Base-by-base conservation (phyloP, 2,113 vertebrate genomes). In the Pagrus major region DNA sequence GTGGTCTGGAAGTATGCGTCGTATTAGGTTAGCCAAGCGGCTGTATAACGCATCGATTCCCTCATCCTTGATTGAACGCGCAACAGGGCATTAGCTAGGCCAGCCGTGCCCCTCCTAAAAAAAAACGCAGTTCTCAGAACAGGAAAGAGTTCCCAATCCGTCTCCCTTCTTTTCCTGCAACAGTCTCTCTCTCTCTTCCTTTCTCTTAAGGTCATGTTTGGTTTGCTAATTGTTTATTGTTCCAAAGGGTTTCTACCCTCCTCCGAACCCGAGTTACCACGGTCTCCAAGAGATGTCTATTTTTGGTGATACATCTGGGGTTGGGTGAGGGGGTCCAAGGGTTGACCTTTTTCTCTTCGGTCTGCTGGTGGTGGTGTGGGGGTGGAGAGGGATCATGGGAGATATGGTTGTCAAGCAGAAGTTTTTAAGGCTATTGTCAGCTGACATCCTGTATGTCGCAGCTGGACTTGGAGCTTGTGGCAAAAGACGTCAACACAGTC, bases 191-290 rank as follows among this genome's bases (percentile, higher is more conserved):
- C 54, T 56, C 56, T 60, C 67, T 80, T 46, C 68, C 61, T 72
- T 31, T 75, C 76, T 64, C 47, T 68, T 49, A 31, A 71, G 55
- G 66, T 84, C 78, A 88, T 84, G 72, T 88, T 89, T 87, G 44
- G 2, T 74, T 88, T 84, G 23, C 54, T 88, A 78, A 86, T 83
- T 92, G 86, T 87, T 92, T 93, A 89, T 91, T 91, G 81, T 89
- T 91, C 51, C 82, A 70, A 44, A 55, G 20, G 72, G 78, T 59
- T 31, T 44, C 37, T 12, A 39, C 27, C 39, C 29, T 64, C 64
- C 20, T 4, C 46, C 37, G 54, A 83, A 87, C 84, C 59, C 52
- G 8, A 76, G 78, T 81, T 76, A 75, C 80, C 63, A 74, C 27
- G 33, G 68, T 51, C 63, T 86, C 51, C 21, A 10, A 61, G 69